Evolutionary conservation across 2,113 vertebrate species (phyloP).

Genomic region (Egretta garzetta): DNA sequence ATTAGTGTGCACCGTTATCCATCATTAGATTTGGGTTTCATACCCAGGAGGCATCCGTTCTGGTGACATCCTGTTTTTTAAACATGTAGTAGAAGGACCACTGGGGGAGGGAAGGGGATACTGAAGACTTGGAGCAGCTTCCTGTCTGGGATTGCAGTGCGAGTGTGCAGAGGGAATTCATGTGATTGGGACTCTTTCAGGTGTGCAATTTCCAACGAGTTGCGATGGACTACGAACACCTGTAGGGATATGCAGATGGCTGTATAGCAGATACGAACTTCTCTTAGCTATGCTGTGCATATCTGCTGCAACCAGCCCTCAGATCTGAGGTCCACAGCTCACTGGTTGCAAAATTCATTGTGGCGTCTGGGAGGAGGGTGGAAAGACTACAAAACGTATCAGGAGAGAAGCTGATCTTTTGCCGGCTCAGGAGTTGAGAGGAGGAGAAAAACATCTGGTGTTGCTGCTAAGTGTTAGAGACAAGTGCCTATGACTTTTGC

Average conservation of each 20-base stretch:
- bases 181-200: not conserved
- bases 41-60: not conserved
- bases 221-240: not conserved
- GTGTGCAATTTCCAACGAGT: not conserved
- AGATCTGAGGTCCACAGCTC: not conserved
- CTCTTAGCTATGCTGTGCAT: not conserved
- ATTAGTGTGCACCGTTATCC: fast-evolving
- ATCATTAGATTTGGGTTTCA: not conserved
- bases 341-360: not conserved
- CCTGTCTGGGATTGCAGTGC: not conserved
- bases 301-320: not conserved
- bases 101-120: not conserved
- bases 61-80: not conserved
- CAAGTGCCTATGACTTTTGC: not conserved
- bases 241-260: not conserved
- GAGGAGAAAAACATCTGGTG: no score
- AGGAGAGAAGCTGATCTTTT: not conserved
- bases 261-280: not conserved
- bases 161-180: not conserved
- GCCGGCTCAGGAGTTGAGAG: not conserved
- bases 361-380: not conserved
- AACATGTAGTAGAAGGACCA: not conserved
- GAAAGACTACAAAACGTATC: not conserved
- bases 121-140: not conserved
- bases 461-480: not conserved